Conservation (phyloP, 92 coral and sea anemone species). For the Heteractis magnifica region DNA sequence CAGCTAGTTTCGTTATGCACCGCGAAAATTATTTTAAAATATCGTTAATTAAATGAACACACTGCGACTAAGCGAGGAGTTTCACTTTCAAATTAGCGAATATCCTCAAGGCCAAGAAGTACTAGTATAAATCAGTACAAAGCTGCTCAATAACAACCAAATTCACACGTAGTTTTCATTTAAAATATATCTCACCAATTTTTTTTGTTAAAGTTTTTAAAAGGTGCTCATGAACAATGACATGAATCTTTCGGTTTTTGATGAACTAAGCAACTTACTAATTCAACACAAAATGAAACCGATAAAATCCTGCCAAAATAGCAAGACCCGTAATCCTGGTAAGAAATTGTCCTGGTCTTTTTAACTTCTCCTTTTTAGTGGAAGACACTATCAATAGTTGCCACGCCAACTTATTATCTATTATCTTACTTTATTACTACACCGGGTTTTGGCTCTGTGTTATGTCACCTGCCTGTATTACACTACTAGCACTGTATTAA, state of each 20-base stretch:
- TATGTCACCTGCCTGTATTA: too few relatives aligned
- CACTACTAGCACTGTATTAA: too few relatives aligned
- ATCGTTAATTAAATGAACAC: background rate
- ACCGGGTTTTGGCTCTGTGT: too few relatives aligned
- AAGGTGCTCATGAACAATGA: background rate
- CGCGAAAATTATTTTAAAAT: background rate
- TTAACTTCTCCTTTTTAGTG: background rate
- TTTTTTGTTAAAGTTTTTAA: background rate
- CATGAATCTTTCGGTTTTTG: background rate
- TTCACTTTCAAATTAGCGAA: conserved; percentile 4
- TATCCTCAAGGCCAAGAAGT: background rate
- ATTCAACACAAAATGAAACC: background rate
- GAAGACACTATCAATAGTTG: background rate
- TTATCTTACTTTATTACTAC: too few relatives aligned
- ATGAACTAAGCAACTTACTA: background rate
- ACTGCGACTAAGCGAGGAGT: background rate
- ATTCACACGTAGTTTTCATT: too few relatives aligned
- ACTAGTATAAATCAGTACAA: background rate
- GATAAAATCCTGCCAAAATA: background rate
- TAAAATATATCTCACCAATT: background rate
- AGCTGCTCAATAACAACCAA: background rate
- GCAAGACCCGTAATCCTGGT: background rate
- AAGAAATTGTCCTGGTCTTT: background rate
- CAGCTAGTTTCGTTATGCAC: conserved; percentile 10
- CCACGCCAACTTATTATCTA: background rate